Evolutionary conservation across 2,797 vertebrate genomes (phyloP).

Genomic region (Cossypha dichroa): DNA sequence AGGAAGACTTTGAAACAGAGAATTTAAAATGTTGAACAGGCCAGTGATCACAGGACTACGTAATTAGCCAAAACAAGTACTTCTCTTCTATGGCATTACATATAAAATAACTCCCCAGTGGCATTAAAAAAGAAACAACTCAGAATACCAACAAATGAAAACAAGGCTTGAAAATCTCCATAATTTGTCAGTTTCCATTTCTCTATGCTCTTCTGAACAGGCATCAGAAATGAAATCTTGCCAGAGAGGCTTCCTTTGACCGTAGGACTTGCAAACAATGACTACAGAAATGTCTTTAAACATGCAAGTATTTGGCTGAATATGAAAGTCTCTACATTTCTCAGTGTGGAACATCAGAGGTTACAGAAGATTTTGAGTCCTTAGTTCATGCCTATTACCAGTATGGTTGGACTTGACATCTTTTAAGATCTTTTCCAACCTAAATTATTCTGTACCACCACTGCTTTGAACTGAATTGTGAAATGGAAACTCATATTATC

Average conservation of each 20-base stretch:
- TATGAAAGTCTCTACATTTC: not conserved
- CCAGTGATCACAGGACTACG: slow-evolving; percentile 24
- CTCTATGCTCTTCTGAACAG: not conserved
- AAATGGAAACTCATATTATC: not conserved
- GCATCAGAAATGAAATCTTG: not conserved
- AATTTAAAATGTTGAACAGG: slow-evolving; percentile 38
- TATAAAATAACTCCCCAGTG: not conserved
- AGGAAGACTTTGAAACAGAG: slow-evolving; percentile 51
- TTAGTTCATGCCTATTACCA: not conserved
- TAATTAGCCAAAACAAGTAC: slow-evolving; percentile 60
- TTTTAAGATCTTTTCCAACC: not conserved
- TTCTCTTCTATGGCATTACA: not conserved
- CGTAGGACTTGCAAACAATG: not conserved
- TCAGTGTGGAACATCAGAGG: not conserved
- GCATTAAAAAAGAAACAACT: not conserved
- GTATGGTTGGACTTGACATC: not conserved
- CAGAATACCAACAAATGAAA: not conserved
- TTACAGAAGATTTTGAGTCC: not conserved
- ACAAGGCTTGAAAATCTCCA: not conserved
- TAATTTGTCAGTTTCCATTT: not conserved
- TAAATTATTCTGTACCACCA: not conserved
- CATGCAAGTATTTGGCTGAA: not conserved
- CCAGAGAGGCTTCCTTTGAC: not conserved
- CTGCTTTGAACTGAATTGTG: not conserved
- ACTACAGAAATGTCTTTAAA: not conserved